Evolutionary conservation across 2,797 vertebrate species (phyloP).

Genomic region (Etheostoma nigrum): DNA sequence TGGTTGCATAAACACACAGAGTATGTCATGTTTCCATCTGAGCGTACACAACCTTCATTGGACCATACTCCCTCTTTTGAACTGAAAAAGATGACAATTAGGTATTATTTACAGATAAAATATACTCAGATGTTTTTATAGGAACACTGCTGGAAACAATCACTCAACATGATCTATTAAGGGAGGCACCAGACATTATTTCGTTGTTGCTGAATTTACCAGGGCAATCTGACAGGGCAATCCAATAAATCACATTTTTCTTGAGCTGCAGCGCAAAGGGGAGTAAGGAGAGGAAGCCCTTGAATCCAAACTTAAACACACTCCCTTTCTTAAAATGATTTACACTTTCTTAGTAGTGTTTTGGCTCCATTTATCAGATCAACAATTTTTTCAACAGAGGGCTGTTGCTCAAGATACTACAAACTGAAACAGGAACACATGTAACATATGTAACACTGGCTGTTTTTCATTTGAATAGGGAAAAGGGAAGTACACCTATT

Average conservation of each 20-base stretch:
- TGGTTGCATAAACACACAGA: conserved; percentile 95
- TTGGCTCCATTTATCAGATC: conserved; percentile 58
- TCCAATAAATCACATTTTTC: conserved; percentile 69
- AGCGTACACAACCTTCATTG: conserved; percentile 88
- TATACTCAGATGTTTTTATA: conserved; percentile 11
- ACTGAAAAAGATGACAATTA: conserved; percentile 76
- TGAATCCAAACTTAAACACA: conserved; percentile 72
- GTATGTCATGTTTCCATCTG: conserved; percentile 88
- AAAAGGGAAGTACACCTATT: conserved; percentile 39
- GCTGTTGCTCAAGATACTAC: conserved; percentile 50
- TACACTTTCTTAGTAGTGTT: conserved; percentile 57
- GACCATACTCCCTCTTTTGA: conserved; percentile 93
- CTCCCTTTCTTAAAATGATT: conserved; percentile 69
- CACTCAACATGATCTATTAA: conserved; percentile 26
- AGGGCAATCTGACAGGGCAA: conserved; percentile 52
- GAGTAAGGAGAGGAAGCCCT: conserved; percentile 56
- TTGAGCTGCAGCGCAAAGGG: conserved; percentile 56
- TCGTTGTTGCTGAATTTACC: conserved; percentile 34
- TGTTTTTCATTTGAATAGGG: conserved; percentile 55
- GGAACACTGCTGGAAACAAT: conserved; percentile 38
- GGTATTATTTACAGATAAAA: conserved; percentile 18
- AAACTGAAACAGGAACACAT: conserved; percentile 42
- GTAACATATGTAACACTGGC: conserved; percentile 15
- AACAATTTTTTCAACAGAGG: conserved; percentile 47
- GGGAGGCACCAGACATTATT: conserved; percentile 38